phyloP scores from a whole-genome alignment of 2,797 vertebrate species.

The Benthosema pterotum region DNA sequence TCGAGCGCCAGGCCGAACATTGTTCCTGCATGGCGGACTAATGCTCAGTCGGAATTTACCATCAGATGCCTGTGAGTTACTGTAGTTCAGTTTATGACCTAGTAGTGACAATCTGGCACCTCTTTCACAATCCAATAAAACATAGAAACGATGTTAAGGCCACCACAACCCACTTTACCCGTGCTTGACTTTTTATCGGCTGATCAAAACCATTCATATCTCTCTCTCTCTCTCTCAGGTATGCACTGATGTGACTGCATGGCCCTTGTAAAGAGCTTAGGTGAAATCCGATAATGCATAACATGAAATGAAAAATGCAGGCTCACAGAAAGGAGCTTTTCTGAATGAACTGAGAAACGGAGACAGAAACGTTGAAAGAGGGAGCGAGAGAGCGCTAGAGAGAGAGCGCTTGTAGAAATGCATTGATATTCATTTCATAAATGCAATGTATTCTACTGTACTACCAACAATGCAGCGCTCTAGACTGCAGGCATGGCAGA shows the following conservation, averaged over 20 bases:
- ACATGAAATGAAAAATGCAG: slow-evolving; percentile 42
- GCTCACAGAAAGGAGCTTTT: slow-evolving; percentile 45
- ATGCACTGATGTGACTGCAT: slow-evolving; percentile 24
- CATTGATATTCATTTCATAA: no score
- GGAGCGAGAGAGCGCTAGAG: slow-evolving; percentile 1
- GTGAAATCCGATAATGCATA: slow-evolving; percentile 61
- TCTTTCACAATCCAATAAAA: slow-evolving; percentile 32
- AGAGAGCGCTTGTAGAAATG: not conserved
- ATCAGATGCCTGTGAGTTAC: not conserved
- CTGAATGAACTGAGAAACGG: slow-evolving; percentile 44
- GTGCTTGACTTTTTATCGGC: slow-evolving; percentile 38
- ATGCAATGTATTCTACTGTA: no score
- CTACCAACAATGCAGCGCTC: no score
- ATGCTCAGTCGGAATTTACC: no score
- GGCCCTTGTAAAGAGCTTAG: slow-evolving; percentile 63
- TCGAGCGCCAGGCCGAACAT: no score
- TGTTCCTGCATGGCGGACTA: no score
- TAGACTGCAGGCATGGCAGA: no score
- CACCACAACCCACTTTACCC: slow-evolving; percentile 40
- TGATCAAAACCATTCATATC: slow-evolving; percentile 54
- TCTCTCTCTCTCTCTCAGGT: not conserved
- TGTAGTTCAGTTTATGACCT: slow-evolving; percentile 20
- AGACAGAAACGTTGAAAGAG: slow-evolving; percentile 3
- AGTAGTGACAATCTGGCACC: slow-evolving; percentile 20
- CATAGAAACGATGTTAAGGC: slow-evolving; percentile 41